A percentile compares a stretch with the other conserved stretches of the same genome.
Evolutionary conservation across 2,888 invertebrate genomes (phyloP).

Genomic region (Phorcus lineatus): DNA sequence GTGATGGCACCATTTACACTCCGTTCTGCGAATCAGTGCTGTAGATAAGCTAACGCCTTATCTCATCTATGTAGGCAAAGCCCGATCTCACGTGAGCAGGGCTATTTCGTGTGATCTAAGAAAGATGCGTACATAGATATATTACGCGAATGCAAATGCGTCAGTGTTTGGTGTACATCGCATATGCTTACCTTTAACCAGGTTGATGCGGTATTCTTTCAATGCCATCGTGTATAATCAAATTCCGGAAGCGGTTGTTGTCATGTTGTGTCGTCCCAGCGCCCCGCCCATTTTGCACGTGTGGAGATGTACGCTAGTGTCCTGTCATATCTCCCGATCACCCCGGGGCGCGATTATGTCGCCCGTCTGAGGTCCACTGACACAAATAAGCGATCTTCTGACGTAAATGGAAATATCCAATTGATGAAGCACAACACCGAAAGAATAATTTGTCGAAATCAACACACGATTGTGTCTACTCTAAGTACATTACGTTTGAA

Average conservation of each 20-base stretch:
- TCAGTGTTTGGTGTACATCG: not conserved
- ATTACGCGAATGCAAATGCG: too few species aligned
- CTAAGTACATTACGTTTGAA: not conserved
- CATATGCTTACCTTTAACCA: conserved; percentile 11
- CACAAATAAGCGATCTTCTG: not conserved
- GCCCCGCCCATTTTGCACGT: conserved; percentile 19
- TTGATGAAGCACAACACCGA: not conserved
- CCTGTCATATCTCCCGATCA: not conserved
- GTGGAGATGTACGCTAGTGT: not conserved
- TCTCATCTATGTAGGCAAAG: too few species aligned
- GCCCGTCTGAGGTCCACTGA: not conserved
- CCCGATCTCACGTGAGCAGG: too few species aligned
- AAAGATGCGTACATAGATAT: not conserved
- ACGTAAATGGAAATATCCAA: not conserved
- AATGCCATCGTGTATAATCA: not conserved
- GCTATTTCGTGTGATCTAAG: not conserved
- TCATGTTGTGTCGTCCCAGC: not conserved
- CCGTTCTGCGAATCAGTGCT: too few species aligned
- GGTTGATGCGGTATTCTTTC: conserved; percentile 21
- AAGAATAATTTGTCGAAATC: not conserved
- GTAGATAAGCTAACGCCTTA: too few species aligned
- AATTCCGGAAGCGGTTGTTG: not conserved
- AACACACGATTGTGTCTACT: not conserved
- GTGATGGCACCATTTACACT: too few species aligned
- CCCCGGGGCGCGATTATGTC: not conserved